Evolutionary conservation across 2,113 vertebrate species (phyloP).

Genomic region (Pseudolaguvia tuberculata): DNA sequence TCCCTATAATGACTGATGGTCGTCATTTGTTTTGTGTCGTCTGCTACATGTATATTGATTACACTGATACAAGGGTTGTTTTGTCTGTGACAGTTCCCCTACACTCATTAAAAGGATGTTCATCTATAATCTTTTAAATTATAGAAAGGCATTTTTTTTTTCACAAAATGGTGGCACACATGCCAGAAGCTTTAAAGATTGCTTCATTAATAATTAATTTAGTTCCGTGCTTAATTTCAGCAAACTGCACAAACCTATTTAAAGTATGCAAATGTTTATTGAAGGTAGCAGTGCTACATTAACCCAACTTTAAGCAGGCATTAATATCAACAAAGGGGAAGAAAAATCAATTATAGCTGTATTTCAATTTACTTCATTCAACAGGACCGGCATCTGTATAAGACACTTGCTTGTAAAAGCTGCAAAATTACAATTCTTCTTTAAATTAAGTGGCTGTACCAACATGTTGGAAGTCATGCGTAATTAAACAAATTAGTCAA

Average conservation of each 20-base stretch:
- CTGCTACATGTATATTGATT: constrained; percentile 17
- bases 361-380: background rate
- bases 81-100: constrained; percentile 8
- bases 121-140: constrained; percentile 4
- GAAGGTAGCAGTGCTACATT: background rate
- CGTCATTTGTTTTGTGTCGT: constrained; percentile 9
- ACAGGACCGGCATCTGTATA: background rate
- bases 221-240: background rate
- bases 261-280: constrained; percentile 8
- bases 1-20: constrained; percentile 10
- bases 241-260: background rate
- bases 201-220: background rate
- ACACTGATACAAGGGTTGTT: background rate
- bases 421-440: constrained; percentile 7
- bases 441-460: constrained; percentile 17
- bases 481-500: constrained; percentile 32
- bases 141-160: background rate
- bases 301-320: constrained; percentile 1
- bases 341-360: background rate
- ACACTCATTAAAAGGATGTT: constrained; percentile 5
- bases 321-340: constrained; percentile 1
- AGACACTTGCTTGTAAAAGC: background rate
- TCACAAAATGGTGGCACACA: background rate
- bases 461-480: constrained; percentile 15
- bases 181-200: too few species aligned